phyloP scores from a whole-genome alignment of 1,140 invertebrate species.

The Coelopa frigida region DNA sequence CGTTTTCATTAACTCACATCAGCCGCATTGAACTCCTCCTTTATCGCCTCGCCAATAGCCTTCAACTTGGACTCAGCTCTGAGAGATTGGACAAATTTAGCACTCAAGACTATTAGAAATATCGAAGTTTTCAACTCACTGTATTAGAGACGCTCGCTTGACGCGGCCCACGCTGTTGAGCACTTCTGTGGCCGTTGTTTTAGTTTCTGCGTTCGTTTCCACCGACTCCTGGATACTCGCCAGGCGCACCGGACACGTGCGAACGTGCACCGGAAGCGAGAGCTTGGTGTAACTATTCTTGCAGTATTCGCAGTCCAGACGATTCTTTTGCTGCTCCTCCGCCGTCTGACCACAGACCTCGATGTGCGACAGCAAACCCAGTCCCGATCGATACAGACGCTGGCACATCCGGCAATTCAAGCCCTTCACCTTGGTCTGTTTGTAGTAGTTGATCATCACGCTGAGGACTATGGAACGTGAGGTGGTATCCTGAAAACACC shows the following conservation, averaged over 20 bases:
- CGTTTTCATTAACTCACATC: no score
- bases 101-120: constrained; percentile 4
- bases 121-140: constrained; percentile 15
- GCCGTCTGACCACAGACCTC: constrained; percentile 22
- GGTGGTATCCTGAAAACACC: constrained; percentile 9
- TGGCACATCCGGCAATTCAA: constrained; percentile 28
- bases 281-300: constrained; percentile 17
- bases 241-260: constrained; percentile 14
- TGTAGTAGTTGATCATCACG: constrained; percentile 18
- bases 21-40: no score
- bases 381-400: constrained; percentile 16
- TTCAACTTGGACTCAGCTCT: constrained; percentile 35
- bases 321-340: no score
- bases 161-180: constrained; percentile 28
- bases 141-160: constrained; percentile 29
- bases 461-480: constrained; percentile 13
- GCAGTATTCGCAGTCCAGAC: constrained; percentile 22
- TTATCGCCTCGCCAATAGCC: constrained; percentile 18
- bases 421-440: constrained; percentile 1
- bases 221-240: not conserved
- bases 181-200: constrained; percentile 1
- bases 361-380: constrained; percentile 29
- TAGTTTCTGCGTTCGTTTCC: not conserved
- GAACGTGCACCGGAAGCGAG: constrained; percentile 13
- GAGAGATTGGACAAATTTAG: constrained; percentile 1